These are phyloP conservation scores for Clytia hemisphaerica DNA, from an alignment of 30 jellyfish, hydroid and myxozoan genomes.

Conservation along the genomic window DNA sequence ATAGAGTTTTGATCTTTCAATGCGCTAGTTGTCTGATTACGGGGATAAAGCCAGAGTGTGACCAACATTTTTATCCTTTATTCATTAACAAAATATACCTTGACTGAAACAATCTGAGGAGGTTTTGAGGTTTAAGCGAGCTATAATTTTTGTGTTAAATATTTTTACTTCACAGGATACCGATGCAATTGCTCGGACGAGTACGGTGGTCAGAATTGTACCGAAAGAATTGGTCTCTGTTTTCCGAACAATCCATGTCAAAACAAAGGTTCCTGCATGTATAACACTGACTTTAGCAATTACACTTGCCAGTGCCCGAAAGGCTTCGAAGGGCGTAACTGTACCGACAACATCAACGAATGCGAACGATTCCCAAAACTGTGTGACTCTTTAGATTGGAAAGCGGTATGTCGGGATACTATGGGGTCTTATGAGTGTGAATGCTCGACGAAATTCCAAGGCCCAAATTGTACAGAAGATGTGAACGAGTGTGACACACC, in stretches of 20 bases:
- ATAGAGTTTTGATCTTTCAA: no score
- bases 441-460: slow-evolving; percentile 6
- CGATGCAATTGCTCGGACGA: slow-evolving; percentile 15
- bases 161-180: no score
- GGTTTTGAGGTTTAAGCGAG: no score
- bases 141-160: no score
- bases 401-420: slow-evolving; percentile 76
- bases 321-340: slow-evolving; percentile 52
- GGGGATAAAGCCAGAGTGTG: no score
- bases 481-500: neutral
- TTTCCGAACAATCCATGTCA: slow-evolving; percentile 52
- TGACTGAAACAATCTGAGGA: no score
- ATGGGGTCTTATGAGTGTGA: slow-evolving; percentile 27
- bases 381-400: no score
- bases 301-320: slow-evolving; percentile 53
- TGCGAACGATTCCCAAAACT: slow-evolving; percentile 55
- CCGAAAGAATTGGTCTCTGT: slow-evolving; percentile 1
- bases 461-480: neutral
- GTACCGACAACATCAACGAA: slow-evolving; percentile 58
- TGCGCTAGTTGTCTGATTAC: no score
- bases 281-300: slow-evolving; percentile 56
- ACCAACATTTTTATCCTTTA: neutral
- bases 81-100: no score
- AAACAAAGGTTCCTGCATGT: slow-evolving; percentile 74
- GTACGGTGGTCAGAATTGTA: slow-evolving; percentile 8